A percentile compares a stretch with the other conserved stretches of the same genome.
These are phyloP conservation scores for Hystrix brachyura DNA, from an alignment of 2,113 vertebrate genomes.

Conservation along the genomic window DNA sequence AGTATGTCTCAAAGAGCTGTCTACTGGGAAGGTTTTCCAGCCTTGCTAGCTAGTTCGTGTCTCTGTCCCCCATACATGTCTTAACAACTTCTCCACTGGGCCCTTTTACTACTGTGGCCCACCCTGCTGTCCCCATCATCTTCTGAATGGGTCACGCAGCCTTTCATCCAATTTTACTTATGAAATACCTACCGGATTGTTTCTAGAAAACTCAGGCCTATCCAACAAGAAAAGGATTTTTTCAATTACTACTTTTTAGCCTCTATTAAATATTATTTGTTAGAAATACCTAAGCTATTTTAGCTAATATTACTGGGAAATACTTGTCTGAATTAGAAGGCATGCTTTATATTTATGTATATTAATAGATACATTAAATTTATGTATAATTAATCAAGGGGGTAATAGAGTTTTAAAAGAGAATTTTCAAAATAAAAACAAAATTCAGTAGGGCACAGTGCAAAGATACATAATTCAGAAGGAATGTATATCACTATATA, in stretches of 20 bases:
- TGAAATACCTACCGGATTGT: not conserved
- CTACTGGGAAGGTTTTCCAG: not conserved
- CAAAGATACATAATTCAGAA: conserved; percentile 52
- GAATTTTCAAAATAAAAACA: conserved; percentile 52
- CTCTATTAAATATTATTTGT: conserved; percentile 14
- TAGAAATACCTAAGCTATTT: conserved; percentile 8
- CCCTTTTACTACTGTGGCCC: not conserved
- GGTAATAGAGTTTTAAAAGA: conserved; percentile 56
- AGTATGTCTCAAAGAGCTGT: conserved; percentile 70
- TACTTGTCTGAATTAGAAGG: conserved; percentile 49
- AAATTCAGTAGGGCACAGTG: conserved; percentile 18
- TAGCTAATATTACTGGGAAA: conserved; percentile 36
- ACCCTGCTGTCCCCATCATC: not conserved
- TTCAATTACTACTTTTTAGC: conserved; percentile 33
- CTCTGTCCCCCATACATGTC: not conserved
- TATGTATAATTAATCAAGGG: not conserved
- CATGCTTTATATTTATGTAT: not conserved
- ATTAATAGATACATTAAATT: not conserved
- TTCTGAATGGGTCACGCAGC: conserved; percentile 7
- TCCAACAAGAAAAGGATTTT: not conserved
- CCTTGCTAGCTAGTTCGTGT: not conserved
- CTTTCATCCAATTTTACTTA: conserved; percentile 43
- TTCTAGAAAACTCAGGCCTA: conserved; percentile 43
- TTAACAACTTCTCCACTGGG: not conserved
- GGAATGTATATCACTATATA: not conserved